Evolutionary conservation across 64 coral and sea anemone genomes (phyloP).

Genomic region (Stichodactyla mertensii): DNA sequence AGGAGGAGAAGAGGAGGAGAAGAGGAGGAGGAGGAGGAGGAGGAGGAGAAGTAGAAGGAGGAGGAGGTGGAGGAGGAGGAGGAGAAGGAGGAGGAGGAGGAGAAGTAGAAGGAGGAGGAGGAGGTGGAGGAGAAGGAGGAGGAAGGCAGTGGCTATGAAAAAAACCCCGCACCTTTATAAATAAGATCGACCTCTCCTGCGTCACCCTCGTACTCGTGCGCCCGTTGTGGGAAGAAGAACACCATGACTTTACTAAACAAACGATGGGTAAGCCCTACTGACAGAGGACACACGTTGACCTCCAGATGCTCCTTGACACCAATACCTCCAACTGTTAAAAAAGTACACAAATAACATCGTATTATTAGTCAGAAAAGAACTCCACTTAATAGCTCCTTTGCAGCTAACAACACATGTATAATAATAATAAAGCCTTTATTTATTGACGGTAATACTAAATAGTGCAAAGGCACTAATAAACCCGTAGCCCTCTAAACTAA

Average conservation of each 20-base stretch:
- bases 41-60: background rate
- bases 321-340: constrained; percentile 89
- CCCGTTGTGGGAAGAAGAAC: constrained; percentile 94
- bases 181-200: constrained; percentile 59
- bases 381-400: too few relatives aligned
- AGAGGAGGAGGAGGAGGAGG: background rate
- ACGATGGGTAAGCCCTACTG: constrained; percentile 68
- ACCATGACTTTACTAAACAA: constrained; percentile 87
- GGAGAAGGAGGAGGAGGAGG: background rate
- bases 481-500: too few relatives aligned
- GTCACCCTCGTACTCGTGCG: constrained; percentile 74
- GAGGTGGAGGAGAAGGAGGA: too few relatives aligned
- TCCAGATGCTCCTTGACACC: constrained; percentile 98
- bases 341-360: background rate
- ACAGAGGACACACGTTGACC: constrained; percentile 92
- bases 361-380: too few relatives aligned
- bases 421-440: too few relatives aligned
- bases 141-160: background rate
- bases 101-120: background rate
- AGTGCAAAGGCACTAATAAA: too few relatives aligned
- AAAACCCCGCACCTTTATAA: constrained; percentile 49
- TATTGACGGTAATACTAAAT: too few relatives aligned
- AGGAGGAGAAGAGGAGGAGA: background rate
- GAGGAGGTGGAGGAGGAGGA: background rate
- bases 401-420: too few relatives aligned